Base-by-base conservation (phyloP, 2,888 invertebrate species). In the Parnassius glacialis region DNA sequence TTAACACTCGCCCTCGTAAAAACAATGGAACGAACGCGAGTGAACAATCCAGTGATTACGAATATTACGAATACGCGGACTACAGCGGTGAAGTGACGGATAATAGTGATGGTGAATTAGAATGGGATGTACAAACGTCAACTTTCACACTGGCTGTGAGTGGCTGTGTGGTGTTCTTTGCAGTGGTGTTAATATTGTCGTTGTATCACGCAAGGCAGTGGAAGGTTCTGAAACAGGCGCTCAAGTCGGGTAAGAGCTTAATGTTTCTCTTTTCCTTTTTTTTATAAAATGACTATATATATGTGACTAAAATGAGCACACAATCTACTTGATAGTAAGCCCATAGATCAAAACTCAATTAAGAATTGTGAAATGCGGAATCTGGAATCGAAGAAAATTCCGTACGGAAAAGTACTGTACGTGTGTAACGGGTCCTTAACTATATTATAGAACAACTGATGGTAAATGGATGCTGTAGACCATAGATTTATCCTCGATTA, bases 171-270 rank as follows among this genome's bases (percentile, higher is more conserved):
- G 91, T 96, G 78, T 96, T 96, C 92, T 96, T 96, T 91, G 90
- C 95, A 73, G 95, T 95, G 69, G 95, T 96, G 79, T 93, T 95
- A 71, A 93, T 94, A 75, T 94, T 96, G 80, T 95, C 95, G 70
- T 86, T 96, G 73, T 94, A 96, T 75, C 96, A 96, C 80, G 95
- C 95, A 72, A 93, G 94, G 76, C 96, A 96, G 82, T 96, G 96
- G 96, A 93, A 94, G 81, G 93, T 94, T 77, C 93, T 96, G 79
- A 96, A 96, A 85, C 94, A 93, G 76, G 95, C 95, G 75, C 94
- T 96, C 72, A 95, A 95, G 81, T 94, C 95, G 87, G 96, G 96
- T 96, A 83, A 93, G 93, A 20, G 57, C 60, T 64, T 57, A 59
- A 57, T n/a, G 10, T 42, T 59, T 5, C 11, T 34, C 52, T 20